A percentile compares a stretch with the other conserved stretches of the same genome.
Conservation (phyloP, 2,113 vertebrate species). For the Actenoides hombroni region DNA sequence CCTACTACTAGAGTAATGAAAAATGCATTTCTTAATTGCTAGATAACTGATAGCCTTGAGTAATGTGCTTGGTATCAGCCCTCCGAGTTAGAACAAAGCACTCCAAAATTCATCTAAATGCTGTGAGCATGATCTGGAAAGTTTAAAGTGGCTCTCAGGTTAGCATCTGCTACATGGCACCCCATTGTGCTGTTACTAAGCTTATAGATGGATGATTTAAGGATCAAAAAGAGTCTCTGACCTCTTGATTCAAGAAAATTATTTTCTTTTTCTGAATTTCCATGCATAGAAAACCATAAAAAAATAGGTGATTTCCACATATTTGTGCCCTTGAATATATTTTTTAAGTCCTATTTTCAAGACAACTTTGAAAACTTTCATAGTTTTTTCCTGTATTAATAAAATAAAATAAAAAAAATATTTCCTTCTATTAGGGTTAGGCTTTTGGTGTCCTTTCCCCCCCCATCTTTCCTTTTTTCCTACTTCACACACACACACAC, state of each 20-base stretch:
- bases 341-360: neutral
- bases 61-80: neutral
- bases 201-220: conserved; percentile 3
- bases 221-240: conserved; percentile 4
- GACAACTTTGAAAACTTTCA: neutral
- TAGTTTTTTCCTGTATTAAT: neutral
- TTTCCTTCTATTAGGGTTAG: neutral
- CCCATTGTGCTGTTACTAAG: neutral
- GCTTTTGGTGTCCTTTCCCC: neutral
- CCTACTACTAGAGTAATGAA: neutral
- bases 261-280: neutral
- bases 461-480: neutral
- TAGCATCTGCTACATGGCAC: conserved; percentile 38
- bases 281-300: neutral
- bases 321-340: neutral
- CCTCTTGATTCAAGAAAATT: neutral
- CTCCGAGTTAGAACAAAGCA: conserved; percentile 12
- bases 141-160: conserved; percentile 15
- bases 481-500: too few relatives aligned
- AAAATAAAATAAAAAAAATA: neutral
- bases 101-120: neutral
- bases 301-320: neutral
- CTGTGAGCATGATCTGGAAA: conserved; percentile 1
- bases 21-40: neutral
- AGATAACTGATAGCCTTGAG: neutral